Evolutionary conservation across 2,797 vertebrate species (phyloP), one percentile per base, ranked within the genome.

Genomic region (Clarias platycephalus): DNA sequence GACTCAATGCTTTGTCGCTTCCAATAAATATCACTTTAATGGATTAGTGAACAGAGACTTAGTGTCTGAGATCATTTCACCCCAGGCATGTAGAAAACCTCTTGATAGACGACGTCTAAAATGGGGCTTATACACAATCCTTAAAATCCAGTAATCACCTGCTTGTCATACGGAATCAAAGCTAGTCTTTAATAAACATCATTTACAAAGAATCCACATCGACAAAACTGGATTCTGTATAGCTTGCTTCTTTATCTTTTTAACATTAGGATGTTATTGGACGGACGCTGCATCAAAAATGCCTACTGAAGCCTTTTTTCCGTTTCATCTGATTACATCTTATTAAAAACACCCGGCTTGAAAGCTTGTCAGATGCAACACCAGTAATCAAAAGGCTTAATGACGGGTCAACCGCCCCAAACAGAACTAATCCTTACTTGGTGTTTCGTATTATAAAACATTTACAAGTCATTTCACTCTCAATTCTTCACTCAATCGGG

Each of bases 341-440:
- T 5, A n/a, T 26, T 44, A 79, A n/a, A 13, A 53, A 7, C 40
- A 22, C 24, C 13, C n/a, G 22, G 24, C 9, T n/a, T 78, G 20
- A 62, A 62, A 78, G 12, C 22, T 77, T 6, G 4, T 37, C 53
- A 24, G 74, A 77, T 22, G 28, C 12, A 58, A 4, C 20, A 58
- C 13, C 75, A 15, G 15, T 24, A 16, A 53, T 57, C 8, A 34
- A 62, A 77, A 24, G 1, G 22, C 57, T 77, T 40, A 40, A 37
- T 44, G 22, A 62, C 60, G 5, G 13, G 49, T 49, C 62, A 79
- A 26, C 4, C 0, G 24, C 18, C 24, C 60, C 15, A 34, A 72
- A 49, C 40, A 80, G 40, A 84, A 74, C 22, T 34, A 49, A 63
- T 68, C 40, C 58, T 55, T 64, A 55, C 40, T 40, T 34, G n/a